Percentiles rank a stretch among this genome's conserved stretches.
Conservation (phyloP, 2,797 vertebrate genomes). For the Pseudochaenichthys georgianus region DNA sequence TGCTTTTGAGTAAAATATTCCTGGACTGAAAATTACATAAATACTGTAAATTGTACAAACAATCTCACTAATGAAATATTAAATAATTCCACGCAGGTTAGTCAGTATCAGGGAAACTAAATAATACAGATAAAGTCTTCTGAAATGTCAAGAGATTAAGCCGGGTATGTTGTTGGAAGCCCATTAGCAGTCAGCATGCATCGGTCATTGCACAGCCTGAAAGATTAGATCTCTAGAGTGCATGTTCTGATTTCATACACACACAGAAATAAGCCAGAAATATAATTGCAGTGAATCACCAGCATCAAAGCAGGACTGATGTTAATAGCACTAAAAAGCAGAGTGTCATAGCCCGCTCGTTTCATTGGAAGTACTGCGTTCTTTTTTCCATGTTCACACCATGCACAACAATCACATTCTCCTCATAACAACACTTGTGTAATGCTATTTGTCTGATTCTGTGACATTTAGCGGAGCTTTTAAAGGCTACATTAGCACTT, state of each 20-base stretch:
- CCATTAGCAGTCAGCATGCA: conserved; percentile 51
- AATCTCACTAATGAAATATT: neutral
- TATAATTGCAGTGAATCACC: conserved; percentile 43
- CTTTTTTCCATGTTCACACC: conserved; percentile 57
- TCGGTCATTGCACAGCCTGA: conserved; percentile 30
- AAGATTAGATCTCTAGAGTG: conserved; percentile 50
- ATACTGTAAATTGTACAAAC: neutral
- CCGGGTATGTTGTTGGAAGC: conserved; percentile 19
- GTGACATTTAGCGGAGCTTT: conserved; percentile 20
- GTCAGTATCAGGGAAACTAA: neutral
- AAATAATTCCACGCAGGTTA: neutral
- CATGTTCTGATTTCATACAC: conserved; percentile 48
- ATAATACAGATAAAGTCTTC: neutral
- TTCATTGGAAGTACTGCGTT: conserved; percentile 64
- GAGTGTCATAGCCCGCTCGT: conserved; percentile 49
- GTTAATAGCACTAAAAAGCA: conserved; percentile 62
- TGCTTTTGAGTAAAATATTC: neutral
- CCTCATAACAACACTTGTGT: conserved; percentile 22
- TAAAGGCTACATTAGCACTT: conserved; percentile 1
- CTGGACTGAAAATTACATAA: neutral
- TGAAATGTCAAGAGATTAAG: conserved; percentile 1
- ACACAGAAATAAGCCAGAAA: conserved; percentile 46
- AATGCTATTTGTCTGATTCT: neutral
- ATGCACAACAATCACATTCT: conserved; percentile 65
- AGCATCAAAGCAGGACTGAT: conserved; percentile 67